These are phyloP conservation scores for Caenorhabditis uteleia DNA, from an alignment of 2,888 invertebrate species.

Conservation along the genomic window DNA sequence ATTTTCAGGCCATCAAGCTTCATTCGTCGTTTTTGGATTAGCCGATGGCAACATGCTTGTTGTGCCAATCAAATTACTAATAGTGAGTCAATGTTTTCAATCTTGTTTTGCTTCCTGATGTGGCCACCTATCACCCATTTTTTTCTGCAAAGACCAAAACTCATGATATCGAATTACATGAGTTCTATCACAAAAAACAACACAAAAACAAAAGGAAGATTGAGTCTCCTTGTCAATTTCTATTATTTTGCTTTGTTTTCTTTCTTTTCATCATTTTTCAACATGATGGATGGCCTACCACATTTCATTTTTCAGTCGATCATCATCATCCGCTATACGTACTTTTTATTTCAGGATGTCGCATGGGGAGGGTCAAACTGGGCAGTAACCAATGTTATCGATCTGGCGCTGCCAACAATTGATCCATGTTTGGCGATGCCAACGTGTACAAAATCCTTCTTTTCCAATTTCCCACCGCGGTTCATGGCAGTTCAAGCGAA, in stretches of 20 bases:
- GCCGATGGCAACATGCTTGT: constrained; percentile 55
- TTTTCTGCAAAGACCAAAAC: too few species aligned
- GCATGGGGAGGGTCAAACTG: constrained; percentile 42
- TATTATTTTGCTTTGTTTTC: too few species aligned
- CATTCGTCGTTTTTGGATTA: constrained; percentile 54
- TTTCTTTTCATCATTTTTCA: constrained; percentile 4
- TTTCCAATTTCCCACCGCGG: constrained; percentile 37
- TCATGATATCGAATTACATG: too few species aligned
- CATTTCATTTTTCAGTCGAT: constrained; percentile 4
- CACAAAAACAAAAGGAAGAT: too few species aligned
- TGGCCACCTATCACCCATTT: too few species aligned
- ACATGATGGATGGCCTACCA: constrained; percentile 17
- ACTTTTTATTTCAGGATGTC: constrained; percentile 29
- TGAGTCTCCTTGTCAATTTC: too few species aligned
- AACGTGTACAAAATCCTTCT: constrained; percentile 40
- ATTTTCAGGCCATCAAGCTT: constrained; percentile 42
- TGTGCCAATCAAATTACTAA: constrained; percentile 48
- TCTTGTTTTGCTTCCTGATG: not conserved
- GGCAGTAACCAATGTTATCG: constrained; percentile 35
- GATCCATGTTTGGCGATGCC: constrained; percentile 37
- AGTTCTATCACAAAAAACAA: too few species aligned
- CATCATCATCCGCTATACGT: not conserved
- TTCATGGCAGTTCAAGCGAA: constrained; percentile 39
- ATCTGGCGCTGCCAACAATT: constrained; percentile 17
- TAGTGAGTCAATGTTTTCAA: constrained; percentile 31